Percentiles rank a stretch among this genome's conserved stretches.
These are phyloP conservation scores for Exephanes ischioxanthus DNA, from an alignment of 2,888 invertebrate genomes.

Conservation along the genomic window DNA sequence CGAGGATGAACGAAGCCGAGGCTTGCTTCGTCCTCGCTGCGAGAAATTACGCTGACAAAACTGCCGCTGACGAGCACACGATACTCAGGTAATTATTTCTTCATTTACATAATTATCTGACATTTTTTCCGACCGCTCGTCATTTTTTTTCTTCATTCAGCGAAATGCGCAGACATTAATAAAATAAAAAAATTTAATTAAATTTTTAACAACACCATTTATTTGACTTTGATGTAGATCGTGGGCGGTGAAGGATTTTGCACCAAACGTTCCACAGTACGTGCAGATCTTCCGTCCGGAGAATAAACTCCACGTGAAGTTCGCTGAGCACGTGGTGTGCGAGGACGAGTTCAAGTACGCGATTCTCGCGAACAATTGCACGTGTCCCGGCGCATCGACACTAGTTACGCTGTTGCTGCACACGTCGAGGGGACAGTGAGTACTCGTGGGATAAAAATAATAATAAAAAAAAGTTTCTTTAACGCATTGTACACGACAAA, in stretches of 20 bases:
- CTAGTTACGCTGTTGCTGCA: constrained; percentile 97
- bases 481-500: not conserved
- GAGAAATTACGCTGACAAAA: constrained; percentile 97
- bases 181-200: not conserved
- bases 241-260: constrained; percentile 99
- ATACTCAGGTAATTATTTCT: constrained; percentile 86
- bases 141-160: not conserved
- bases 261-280: constrained; percentile 98
- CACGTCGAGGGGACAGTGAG: constrained; percentile 99
- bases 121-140: not conserved
- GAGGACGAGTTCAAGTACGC: constrained; percentile 99
- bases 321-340: constrained; percentile 99
- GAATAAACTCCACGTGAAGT: constrained; percentile 99
- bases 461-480: not conserved
- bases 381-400: constrained; percentile 98
- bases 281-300: constrained; percentile 99
- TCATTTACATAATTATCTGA: not conserved
- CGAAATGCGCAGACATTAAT: no score
- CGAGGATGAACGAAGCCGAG: constrained; percentile 98
- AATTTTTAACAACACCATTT: constrained; percentile 14
- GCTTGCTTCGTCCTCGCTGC: constrained; percentile 99
- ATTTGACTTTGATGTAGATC: constrained; percentile 87
- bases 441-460: constrained; percentile 76
- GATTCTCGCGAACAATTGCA: constrained; percentile 98
- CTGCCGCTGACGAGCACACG: constrained; percentile 94